A percentile compares a stretch with the other conserved stretches of the same genome.
These are phyloP conservation scores for Cryptocheilus praepositus DNA, from an alignment of 2,888 invertebrate genomes.

Conservation along the genomic window DNA sequence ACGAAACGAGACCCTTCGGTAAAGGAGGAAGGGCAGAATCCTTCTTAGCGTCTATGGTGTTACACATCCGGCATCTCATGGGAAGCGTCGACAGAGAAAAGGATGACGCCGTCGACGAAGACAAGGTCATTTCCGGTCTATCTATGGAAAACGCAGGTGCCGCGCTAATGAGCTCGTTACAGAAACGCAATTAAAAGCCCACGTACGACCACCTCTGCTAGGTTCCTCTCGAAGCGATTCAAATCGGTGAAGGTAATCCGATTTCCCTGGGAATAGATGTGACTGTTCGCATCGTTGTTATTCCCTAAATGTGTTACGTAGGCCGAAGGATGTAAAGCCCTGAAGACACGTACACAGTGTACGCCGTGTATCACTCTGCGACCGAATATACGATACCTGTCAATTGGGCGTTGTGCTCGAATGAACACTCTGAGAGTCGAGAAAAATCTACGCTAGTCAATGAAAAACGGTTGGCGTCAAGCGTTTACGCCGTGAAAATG, in stretches of 20 bases:
- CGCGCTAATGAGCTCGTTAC: conserved; percentile 35
- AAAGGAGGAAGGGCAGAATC: conserved; percentile 26
- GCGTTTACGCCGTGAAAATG: too few relatives aligned
- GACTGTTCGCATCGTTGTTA: too few relatives aligned
- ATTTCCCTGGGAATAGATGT: neutral
- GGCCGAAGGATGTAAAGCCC: too few relatives aligned
- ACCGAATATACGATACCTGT: too few relatives aligned
- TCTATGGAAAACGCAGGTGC: conserved; percentile 18
- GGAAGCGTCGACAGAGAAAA: conserved; percentile 24
- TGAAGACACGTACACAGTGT: too few relatives aligned
- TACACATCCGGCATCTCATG: conserved; percentile 23
- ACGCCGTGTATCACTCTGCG: too few relatives aligned
- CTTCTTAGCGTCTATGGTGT: neutral
- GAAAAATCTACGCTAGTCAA: too few relatives aligned
- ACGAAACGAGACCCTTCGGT: conserved; percentile 10
- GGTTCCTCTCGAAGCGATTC: neutral
- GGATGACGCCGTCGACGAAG: conserved; percentile 20
- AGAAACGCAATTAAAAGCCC: conserved; percentile 42
- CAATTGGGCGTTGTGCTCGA: too few relatives aligned
- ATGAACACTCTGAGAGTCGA: too few relatives aligned
- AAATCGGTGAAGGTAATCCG: conserved; percentile 13
- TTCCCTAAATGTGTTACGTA: too few relatives aligned
- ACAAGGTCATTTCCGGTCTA: conserved; percentile 37
- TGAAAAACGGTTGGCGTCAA: too few relatives aligned
- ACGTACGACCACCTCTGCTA: conserved; percentile 7